Evolutionary conservation across 1,140 invertebrate genomes (phyloP), one percentile per base, ranked within the genome.

Genomic region (Cataglyphis hispanica): DNA sequence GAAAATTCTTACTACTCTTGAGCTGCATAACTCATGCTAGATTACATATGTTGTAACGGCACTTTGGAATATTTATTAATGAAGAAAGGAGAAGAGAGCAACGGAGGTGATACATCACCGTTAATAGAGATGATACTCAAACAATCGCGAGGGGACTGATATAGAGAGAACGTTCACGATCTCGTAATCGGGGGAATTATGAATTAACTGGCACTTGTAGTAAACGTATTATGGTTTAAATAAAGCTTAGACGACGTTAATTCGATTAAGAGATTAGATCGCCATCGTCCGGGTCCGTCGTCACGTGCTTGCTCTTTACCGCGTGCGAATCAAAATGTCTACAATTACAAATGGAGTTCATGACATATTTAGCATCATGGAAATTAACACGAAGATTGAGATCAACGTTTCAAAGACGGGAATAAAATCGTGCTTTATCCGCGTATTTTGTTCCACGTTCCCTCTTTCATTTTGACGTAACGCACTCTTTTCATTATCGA

Each of bases 211-310:
- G 69, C 67, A 22, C 37, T 58, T 58, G 66, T 81, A 83, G 67
- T 83, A 83, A 83, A 74, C 78, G 53, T 67, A 58, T 72, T 69
- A 2, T 3, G 66, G 10, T 74, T 83, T 72, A 83, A 83, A 83
- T 83, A 61, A 74, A 83, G 53, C 67, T n/a, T 34, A 6, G 10
- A 10, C 53, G 56, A 13, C 67, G 37, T 72, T 34, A 81, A 2
- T 81, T 72, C 50, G 78, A 83, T 83, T 60, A 56, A 22, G 43
- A 19, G 27, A 78, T 78, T 31, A 46, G n/a, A 78, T 64, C 40
- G 74, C 16, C 37, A 22, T 8, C 56, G 16, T 25, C 16, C 8
- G 58, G 13, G 13, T 19, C 16, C 4, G 25, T 43, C 74, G 13
- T 27, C 60, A 46, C n/a, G 56, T 22, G 11, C 60, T 11, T 40